phyloP scores from a whole-genome alignment of 1,140 invertebrate species.

The Helicoverpa armigera region DNA sequence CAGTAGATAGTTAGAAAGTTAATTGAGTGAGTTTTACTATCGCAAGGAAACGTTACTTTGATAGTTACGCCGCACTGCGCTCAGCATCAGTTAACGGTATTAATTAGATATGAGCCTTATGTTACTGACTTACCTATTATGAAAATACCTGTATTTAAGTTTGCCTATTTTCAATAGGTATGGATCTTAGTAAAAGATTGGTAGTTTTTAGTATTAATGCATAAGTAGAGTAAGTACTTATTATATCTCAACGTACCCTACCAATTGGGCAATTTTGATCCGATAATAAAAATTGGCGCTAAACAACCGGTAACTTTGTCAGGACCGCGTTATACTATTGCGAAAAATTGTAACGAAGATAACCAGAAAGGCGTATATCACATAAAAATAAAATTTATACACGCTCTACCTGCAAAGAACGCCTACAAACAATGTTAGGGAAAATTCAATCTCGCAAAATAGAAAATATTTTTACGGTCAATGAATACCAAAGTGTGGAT shows the following conservation, averaged over 20 bases:
- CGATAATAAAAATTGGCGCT: background rate
- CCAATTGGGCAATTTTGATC: background rate
- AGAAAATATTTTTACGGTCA: conserved; percentile 86
- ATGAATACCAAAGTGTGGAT: conserved; percentile 84
- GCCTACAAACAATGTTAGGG: conserved; percentile 83
- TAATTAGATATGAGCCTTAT: too few species aligned
- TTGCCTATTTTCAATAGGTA: too few species aligned
- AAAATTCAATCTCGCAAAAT: conserved; percentile 85
- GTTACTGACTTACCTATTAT: too few species aligned
- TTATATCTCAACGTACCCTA: background rate
- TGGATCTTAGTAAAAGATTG: too few species aligned
- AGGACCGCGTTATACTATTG: conserved; percentile 41
- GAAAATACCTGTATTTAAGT: too few species aligned
- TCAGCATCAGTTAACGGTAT: too few species aligned
- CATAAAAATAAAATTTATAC: conserved; percentile 75
- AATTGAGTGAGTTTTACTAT: background rate
- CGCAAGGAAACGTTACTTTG: background rate
- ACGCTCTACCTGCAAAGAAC: conserved; percentile 72
- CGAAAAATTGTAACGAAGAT: conserved; percentile 51
- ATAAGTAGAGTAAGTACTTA: too few species aligned
- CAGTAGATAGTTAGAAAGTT: background rate
- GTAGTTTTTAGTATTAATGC: too few species aligned
- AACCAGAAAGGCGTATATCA: conserved; percentile 48
- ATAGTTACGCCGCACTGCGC: too few species aligned
- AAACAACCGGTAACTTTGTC: conserved; percentile 45